These are phyloP conservation scores for Hyperoplus immaculatus DNA, from an alignment of 2,797 vertebrate species.

Conservation along the genomic window DNA sequence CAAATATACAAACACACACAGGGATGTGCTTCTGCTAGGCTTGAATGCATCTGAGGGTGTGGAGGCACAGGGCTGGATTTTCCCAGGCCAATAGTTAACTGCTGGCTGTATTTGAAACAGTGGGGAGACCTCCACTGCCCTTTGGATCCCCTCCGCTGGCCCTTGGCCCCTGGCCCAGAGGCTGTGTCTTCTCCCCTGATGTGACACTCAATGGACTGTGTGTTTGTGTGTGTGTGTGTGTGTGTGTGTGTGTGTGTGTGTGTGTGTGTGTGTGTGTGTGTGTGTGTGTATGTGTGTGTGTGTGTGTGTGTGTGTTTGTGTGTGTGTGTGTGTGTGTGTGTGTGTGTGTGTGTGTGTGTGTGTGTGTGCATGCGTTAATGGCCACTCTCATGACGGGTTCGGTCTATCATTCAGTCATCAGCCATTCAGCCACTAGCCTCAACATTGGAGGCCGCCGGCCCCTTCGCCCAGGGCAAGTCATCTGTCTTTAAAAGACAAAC, in stretches of 20 bases:
- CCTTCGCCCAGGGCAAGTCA: constrained; percentile 82
- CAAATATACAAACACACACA: constrained; percentile 32
- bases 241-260: constrained; percentile 49
- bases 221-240: constrained; percentile 63
- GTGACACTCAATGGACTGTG: constrained; percentile 77
- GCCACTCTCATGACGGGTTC: constrained; percentile 74
- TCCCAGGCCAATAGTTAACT: constrained; percentile 85
- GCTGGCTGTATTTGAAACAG: constrained; percentile 75
- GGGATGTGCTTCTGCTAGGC: constrained; percentile 75
- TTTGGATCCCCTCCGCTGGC: constrained; percentile 74
- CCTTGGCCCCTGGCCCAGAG: constrained; percentile 73
- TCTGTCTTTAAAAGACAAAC: constrained; percentile 79
- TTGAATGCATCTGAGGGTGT: constrained; percentile 73
- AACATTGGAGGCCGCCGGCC: constrained; percentile 58
- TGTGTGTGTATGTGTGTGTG: constrained; percentile 49
- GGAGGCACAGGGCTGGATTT: constrained; percentile 73
- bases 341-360: constrained; percentile 20
- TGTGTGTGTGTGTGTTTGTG: constrained; percentile 49
- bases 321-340: constrained; percentile 41
- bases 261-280: constrained; percentile 49
- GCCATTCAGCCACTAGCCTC: constrained; percentile 79
- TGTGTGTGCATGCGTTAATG: constrained; percentile 63
- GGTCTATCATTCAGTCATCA: constrained; percentile 79
- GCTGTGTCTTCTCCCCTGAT: constrained; percentile 74
- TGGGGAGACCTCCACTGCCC: constrained; percentile 77